phyloP scores from a whole-genome alignment of 2,113 vertebrate species.

The Cardinalis cardinalis region DNA sequence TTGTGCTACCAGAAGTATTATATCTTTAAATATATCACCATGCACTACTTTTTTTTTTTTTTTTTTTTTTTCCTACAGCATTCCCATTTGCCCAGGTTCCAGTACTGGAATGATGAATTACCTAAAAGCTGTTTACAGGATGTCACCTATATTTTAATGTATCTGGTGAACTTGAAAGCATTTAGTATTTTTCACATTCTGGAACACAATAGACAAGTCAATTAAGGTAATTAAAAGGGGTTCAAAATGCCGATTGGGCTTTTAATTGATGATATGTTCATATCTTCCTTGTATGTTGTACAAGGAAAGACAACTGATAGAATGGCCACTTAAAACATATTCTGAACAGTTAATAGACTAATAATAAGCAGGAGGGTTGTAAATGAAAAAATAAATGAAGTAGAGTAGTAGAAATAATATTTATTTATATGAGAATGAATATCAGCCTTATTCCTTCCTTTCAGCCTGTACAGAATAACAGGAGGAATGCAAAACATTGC shows the following conservation, averaged over 20 bases:
- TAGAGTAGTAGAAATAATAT: not conserved
- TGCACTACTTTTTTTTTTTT: rapidly evolving
- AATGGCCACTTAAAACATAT: slow-evolving; percentile 38
- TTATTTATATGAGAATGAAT: not conserved
- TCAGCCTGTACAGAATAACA: not conserved
- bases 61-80: not conserved
- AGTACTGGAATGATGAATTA: not conserved
- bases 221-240: not conserved
- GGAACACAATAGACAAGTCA: not conserved
- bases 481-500: not conserved
- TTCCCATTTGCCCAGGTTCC: not conserved
- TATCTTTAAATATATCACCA: not conserved
- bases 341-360: slow-evolving; percentile 7
- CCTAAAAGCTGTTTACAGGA: not conserved
- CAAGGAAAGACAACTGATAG: slow-evolving; percentile 15
- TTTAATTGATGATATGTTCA: slow-evolving; percentile 40
- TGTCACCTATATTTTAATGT: not conserved
- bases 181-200: not conserved
- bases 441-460: not conserved
- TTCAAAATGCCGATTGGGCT: not conserved
- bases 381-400: slow-evolving; percentile 18
- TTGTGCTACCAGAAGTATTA: not conserved
- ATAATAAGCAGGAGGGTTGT: slow-evolving; percentile 42
- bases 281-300: slow-evolving; percentile 70
- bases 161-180: not conserved